Conservation (phyloP, 2,797 vertebrate genomes). For the Oreochromis mossambicus region DNA sequence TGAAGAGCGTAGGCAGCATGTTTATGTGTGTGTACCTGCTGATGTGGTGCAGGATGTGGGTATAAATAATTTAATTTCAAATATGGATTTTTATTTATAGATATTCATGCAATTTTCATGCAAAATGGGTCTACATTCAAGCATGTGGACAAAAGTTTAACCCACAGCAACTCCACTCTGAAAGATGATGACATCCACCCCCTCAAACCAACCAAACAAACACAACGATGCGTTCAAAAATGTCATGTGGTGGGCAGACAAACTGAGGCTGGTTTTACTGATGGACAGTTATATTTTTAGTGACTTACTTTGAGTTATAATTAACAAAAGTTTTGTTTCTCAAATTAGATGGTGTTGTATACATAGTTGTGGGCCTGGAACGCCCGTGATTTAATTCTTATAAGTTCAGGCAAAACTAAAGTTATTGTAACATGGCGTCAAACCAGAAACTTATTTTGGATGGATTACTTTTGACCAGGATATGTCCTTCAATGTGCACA, state of each 20-base stretch:
- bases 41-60: neutral
- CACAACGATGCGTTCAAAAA: neutral
- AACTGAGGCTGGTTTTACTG: neutral
- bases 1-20: neutral
- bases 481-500: neutral
- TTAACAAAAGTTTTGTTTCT: neutral
- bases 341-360: fast-evolving
- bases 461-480: neutral
- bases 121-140: neutral
- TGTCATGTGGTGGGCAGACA: neutral
- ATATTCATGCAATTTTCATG: neutral
- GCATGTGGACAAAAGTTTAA: neutral
- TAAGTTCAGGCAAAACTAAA: neutral
- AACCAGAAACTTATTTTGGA: neutral
- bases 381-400: neutral
- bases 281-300: neutral
- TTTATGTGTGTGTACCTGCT: neutral
- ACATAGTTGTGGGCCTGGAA: fast-evolving
- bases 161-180: neutral
- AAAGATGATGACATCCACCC: neutral
- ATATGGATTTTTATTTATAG: neutral
- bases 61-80: neutral
- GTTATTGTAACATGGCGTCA: neutral
- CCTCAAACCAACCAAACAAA: neutral
- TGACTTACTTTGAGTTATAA: fast-evolving